phyloP scores from a whole-genome alignment of 2,797 vertebrate genomes.

The Bovichtus diacanthus region DNA sequence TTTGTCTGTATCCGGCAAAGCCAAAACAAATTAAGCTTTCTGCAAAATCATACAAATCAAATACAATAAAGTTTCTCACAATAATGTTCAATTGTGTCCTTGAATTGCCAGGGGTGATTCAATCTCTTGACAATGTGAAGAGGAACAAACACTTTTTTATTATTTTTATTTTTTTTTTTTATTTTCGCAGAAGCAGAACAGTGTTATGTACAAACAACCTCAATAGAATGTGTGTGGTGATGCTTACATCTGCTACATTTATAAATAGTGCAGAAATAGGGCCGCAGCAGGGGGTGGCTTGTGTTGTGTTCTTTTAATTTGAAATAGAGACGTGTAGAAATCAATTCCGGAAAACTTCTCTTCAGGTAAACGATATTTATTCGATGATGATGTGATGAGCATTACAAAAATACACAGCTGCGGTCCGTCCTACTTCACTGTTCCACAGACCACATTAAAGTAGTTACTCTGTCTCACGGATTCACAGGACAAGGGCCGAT shows the following conservation, averaged over 20 bases:
- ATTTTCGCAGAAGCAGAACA: slow-evolving; percentile 3
- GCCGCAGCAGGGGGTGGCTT: background rate
- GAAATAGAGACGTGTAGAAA: no score
- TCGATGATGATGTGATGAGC: no score
- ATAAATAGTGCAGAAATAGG: slow-evolving; percentile 19
- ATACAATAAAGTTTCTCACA: background rate
- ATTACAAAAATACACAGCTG: no score
- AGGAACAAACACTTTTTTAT: slow-evolving; percentile 24
- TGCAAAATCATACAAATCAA: slow-evolving; percentile 13
- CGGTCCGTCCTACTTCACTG: no score
- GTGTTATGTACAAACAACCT: slow-evolving; percentile 2
- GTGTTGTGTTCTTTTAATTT: no score
- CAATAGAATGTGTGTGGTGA: background rate
- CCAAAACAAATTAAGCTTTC: background rate
- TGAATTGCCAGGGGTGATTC: background rate
- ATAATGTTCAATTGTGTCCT: slow-evolving; percentile 11
- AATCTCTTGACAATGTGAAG: background rate
- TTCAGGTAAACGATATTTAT: no score
- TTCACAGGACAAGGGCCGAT: no score
- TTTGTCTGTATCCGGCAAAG: background rate
- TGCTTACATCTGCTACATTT: slow-evolving; percentile 15
- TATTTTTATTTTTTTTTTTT: no score
- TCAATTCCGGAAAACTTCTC: no score
- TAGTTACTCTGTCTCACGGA: no score
- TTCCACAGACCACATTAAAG: no score